These are phyloP conservation scores for Amiota mariae DNA, from an alignment of 2,888 invertebrate genomes.

Conservation along the genomic window DNA sequence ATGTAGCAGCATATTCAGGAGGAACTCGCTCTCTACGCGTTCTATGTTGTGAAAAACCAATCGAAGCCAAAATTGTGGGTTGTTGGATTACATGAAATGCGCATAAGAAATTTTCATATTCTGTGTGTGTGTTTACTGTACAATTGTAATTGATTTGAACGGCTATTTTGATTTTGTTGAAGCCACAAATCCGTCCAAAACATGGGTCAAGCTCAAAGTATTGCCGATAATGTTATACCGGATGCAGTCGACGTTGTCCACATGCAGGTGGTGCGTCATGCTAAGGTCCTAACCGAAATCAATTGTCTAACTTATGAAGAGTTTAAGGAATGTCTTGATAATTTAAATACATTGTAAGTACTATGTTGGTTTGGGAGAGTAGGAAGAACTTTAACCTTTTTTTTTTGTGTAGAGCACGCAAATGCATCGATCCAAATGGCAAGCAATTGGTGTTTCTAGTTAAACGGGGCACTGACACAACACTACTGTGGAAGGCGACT, in stretches of 20 bases:
- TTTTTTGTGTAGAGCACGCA: slow-evolving; percentile 74
- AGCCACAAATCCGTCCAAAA: too few species aligned
- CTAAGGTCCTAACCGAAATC: slow-evolving; percentile 73
- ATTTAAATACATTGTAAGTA: slow-evolving; percentile 79
- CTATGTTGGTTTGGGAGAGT: neutral
- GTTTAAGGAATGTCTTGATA: slow-evolving; percentile 76
- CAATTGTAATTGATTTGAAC: neutral
- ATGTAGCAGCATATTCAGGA: too few species aligned
- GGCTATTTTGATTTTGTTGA: neutral
- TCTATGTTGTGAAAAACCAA: neutral
- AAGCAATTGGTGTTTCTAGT: slow-evolving; percentile 80
- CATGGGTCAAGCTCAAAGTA: slow-evolving; percentile 63
- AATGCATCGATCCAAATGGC: slow-evolving; percentile 77
- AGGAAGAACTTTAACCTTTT: neutral
- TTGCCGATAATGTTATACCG: slow-evolving; percentile 58
- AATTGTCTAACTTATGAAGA: slow-evolving; percentile 76
- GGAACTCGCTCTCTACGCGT: too few species aligned
- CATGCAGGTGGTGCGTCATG: slow-evolving; percentile 69
- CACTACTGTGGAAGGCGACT: slow-evolving; percentile 81
- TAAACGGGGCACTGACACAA: slow-evolving; percentile 78
- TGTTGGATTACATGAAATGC: neutral
- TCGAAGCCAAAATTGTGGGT: neutral
- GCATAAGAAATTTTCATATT: neutral
- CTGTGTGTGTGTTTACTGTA: neutral
- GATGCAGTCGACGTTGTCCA: slow-evolving; percentile 60